phyloP scores from a whole-genome alignment of 1,140 invertebrate species.

The Pogonus chalceus region DNA sequence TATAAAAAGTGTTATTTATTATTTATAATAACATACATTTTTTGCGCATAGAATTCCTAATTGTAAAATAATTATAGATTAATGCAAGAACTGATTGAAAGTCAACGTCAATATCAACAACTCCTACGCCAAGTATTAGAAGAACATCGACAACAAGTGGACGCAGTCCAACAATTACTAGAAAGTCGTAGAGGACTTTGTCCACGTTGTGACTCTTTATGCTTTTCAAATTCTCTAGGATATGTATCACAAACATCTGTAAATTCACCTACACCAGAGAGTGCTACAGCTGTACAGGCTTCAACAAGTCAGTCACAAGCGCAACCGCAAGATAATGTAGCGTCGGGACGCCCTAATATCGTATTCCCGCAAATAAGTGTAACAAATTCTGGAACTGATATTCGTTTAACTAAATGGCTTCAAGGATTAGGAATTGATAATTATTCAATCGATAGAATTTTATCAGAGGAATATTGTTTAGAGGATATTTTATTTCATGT shows the following conservation, averaged over 20 bases:
- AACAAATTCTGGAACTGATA: conserved; percentile 30
- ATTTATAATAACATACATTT: conserved; percentile 26
- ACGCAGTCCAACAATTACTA: conserved; percentile 36
- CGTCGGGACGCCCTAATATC: conserved; percentile 17
- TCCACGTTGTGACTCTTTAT: conserved; percentile 3
- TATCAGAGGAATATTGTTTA: conserved; percentile 66
- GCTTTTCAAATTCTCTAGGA: background rate
- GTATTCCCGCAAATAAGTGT: conserved; percentile 32
- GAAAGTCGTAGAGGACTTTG: background rate
- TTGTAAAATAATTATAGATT: conserved; percentile 29
- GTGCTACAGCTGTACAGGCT: conserved; percentile 20
- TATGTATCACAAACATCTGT: background rate
- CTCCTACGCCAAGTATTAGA: conserved; percentile 60
- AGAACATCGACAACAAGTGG: conserved; percentile 52
- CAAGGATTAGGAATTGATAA: conserved; percentile 45
- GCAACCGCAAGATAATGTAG: conserved; percentile 23
- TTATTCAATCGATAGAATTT: conserved; percentile 48
- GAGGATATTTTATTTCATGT: conserved; percentile 66
- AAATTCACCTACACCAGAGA: conserved; percentile 16
- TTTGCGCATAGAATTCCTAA: no score
- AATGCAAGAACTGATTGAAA: conserved; percentile 51
- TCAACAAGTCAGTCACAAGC: conserved; percentile 16
- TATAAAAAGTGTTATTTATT: conserved; percentile 21
- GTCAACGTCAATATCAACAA: conserved; percentile 58
- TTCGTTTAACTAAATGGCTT: conserved; percentile 47